Evolutionary conservation across 1,140 invertebrate genomes (phyloP), one percentile per base, ranked within the genome.

Genomic region (Magallana gigas): DNA sequence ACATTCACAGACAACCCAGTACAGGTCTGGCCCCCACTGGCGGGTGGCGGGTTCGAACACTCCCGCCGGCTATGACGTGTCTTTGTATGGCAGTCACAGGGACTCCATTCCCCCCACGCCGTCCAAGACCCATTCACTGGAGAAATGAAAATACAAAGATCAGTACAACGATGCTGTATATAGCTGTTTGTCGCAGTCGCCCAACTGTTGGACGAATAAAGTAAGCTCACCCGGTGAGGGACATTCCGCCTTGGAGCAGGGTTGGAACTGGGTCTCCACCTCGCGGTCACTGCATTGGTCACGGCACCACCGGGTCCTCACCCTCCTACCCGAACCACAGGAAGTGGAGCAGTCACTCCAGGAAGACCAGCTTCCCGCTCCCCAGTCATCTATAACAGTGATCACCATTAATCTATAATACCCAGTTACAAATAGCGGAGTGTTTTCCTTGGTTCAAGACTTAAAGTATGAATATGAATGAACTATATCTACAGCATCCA

Each of bases 291-390:
- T 56, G 16, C 83, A 84, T 5, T 36, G 56, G 14, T n/a, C 29
- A 11, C n/a, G 57, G 11, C 83, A 84, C 56, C 23, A 48, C 9
- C 83, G 83, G 5, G 83, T 58, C 58, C 83, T 84, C 8, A 84
- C 58, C 29, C 23, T 7, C 16, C 57, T 57, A n/a, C 83, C 83
- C 18, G 12, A 29, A n/a, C 83, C 83, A 84, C 83, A 84, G 12
- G 83, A 84, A 23, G 16, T 84, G 56, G 83, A 84, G 60, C 83
- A 84, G 29, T 84, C 83, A 16, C 83, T 62, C 83, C 83, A 84
- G 9, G 18, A 7, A 8, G 83, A 84, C 83, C 83, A 84, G 29
- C 18, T 62, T 8, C 56, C 56, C 9, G 18, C 5, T 48, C 57
- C 81, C 48, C 48, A 83, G 18, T 57, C 48, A 16, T 57, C 81